These are phyloP conservation scores for Martes martes DNA, from an alignment of 2,113 vertebrate genomes.

Conservation along the genomic window DNA sequence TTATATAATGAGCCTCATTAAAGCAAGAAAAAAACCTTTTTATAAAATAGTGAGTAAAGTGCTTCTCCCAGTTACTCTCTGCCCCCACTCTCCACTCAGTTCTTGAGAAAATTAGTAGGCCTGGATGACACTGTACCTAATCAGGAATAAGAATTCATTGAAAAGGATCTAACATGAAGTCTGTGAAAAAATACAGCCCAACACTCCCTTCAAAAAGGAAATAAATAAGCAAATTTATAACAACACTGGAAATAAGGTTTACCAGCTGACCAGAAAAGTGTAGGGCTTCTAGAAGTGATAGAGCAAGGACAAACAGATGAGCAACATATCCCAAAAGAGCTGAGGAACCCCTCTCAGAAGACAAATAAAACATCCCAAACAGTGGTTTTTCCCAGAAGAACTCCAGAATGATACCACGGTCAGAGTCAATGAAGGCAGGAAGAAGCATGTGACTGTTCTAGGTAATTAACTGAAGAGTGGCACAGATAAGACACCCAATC, in stretches of 20 bases:
- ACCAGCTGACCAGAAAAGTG: not conserved
- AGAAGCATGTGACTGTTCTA: not conserved
- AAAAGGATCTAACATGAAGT: not conserved
- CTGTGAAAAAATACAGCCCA: not conserved
- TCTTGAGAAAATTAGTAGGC: not conserved
- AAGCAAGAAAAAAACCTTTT: not conserved
- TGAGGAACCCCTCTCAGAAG: not conserved
- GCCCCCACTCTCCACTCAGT: not conserved
- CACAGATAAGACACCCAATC: not conserved
- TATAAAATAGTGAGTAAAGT: not conserved
- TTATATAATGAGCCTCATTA: not conserved
- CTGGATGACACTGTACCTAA: not conserved
- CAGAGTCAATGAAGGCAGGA: not conserved
- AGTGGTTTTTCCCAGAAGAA: not conserved
- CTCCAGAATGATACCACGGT: not conserved
- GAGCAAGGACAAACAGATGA: not conserved
- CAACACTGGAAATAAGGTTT: not conserved
- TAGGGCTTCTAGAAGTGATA: not conserved
- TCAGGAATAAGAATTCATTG: not conserved
- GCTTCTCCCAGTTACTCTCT: accelerated
- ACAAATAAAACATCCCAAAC: not conserved
- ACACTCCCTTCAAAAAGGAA: not conserved
- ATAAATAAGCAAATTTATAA: not conserved
- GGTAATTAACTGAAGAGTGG: not conserved
- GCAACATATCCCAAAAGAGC: not conserved